Conservation (phyloP, 53 echinoderm and acorn worm species). For the Echinarachnius parma region DNA sequence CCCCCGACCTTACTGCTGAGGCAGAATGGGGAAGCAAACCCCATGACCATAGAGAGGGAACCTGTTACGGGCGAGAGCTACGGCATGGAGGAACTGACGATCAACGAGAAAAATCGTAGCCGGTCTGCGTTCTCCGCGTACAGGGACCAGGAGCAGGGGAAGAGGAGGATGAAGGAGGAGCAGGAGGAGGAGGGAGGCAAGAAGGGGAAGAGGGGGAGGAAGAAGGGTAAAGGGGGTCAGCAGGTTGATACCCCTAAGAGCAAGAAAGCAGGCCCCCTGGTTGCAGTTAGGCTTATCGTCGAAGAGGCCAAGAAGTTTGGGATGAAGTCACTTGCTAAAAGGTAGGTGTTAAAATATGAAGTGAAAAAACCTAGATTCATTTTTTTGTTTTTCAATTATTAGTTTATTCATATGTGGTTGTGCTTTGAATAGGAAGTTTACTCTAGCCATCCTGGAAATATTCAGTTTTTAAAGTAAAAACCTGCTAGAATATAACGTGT, state of each 20-base stretch:
- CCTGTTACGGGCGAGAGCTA: slow-evolving; percentile 10
- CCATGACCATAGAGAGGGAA: slow-evolving; percentile 2
- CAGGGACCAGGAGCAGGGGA: slow-evolving; percentile 45
- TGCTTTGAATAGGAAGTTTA: too few species aligned
- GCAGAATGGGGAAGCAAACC: background rate
- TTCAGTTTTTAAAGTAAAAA: too few species aligned
- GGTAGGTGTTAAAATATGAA: too few species aligned
- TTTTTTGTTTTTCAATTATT: too few species aligned
- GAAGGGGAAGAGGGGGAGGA: slow-evolving; percentile 48
- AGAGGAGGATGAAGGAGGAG: slow-evolving; percentile 24
- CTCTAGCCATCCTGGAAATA: too few species aligned
- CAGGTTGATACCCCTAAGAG: background rate
- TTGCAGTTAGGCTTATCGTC: slow-evolving; percentile 44
- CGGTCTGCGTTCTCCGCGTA: slow-evolving; percentile 63
- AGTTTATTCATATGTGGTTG: too few species aligned
- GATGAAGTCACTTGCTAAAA: slow-evolving; percentile 68
- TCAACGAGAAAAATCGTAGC: slow-evolving; percentile 58
- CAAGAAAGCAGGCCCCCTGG: slow-evolving; percentile 22
- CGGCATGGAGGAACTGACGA: slow-evolving; percentile 38
- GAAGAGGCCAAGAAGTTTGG: slow-evolving; percentile 93
- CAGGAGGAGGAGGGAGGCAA: slow-evolving; percentile 10
- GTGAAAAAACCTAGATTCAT: too few species aligned
- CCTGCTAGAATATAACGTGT: too few species aligned
- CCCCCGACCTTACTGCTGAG: background rate
- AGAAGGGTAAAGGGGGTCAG: slow-evolving; percentile 28